Conservation (phyloP, 1,140 invertebrate genomes). For the Heliconius eleuchia region DNA sequence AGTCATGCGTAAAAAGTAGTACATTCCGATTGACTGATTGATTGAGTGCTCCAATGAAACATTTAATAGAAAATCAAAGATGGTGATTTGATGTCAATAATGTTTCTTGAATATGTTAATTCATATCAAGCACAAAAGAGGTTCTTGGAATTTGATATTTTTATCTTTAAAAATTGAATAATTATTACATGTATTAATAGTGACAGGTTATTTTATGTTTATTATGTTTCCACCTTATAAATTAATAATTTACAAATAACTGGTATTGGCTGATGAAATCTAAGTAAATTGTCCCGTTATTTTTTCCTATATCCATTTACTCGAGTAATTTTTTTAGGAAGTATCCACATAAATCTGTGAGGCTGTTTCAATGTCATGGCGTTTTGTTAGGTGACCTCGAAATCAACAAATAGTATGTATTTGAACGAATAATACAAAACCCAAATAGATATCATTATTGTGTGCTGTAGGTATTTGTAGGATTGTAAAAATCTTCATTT, state of each 20-base stretch:
- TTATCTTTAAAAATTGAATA: neutral
- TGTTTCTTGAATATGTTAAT: neutral
- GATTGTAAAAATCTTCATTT: too few species aligned
- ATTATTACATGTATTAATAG: neutral
- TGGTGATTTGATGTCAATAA: neutral
- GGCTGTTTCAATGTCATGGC: neutral
- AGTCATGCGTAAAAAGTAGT: neutral
- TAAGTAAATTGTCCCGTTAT: neutral
- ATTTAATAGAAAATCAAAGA: neutral
- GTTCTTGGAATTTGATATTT: neutral
- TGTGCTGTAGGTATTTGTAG: too few species aligned
- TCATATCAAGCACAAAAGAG: neutral
- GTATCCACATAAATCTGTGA: neutral
- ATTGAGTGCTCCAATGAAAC: neutral
- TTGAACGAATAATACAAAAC: neutral
- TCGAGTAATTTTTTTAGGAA: neutral
- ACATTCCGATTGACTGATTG: neutral
- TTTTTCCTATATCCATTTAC: neutral
- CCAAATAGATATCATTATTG: conserved; percentile 11
- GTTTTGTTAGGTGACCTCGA: conserved; percentile 9
- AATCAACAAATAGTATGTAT: neutral
- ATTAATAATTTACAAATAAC: too few species aligned
- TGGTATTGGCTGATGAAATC: too few species aligned
- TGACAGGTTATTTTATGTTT: neutral
- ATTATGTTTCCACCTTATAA: neutral